Evolutionary conservation across 2,113 vertebrate genomes (phyloP), one percentile per base, ranked within the genome.

Genomic region (Scomber scombrus): DNA sequence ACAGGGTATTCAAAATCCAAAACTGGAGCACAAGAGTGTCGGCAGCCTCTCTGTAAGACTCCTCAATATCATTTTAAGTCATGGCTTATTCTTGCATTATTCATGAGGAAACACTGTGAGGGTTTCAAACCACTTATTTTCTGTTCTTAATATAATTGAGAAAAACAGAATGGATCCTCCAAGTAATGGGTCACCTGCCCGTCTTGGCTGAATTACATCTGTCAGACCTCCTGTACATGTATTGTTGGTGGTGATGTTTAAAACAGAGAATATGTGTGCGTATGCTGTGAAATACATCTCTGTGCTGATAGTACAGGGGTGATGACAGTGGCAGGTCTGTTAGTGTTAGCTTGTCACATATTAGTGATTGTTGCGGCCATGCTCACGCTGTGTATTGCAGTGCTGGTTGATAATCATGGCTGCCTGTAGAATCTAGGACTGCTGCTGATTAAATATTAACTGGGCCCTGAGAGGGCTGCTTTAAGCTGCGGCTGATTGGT

Each of bases 401-500:
- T 26, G 69, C 61, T 85, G 63, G 72, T 90, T 91, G 85, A 89
- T 85, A 83, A 88, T 86, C 74, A 71, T 82, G 87, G 82, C 82
- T 78, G 92, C 85, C 62, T 77, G 87, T 90, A 56, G 88, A 94
- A 93, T 92, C 86, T 93, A 90, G 92, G 91, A 85, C 93, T 93
- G 80, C 86, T 89, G 82, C 85, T 89, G 85, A 92, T 93, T 92
- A 93, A 94, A 93, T 92, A 93, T 92, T 93, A 93, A 93, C 88
- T 60, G 77, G 78, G 79, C 85, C 82, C 75, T 15, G 71, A 85
- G 84, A 88, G 87, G 63, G 82, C 71, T 75, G 85, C 81, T 89
- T 92, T 89, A 91, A 93, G 90, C 84, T 92, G 74, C 18, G 45
- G 80, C 86, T 92, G 88, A 93, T 92, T 91, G 82, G 80, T 88